A percentile compares a stretch with the other conserved stretches of the same genome.
Conservation (phyloP, 64 coral and sea anemone species). For the Pocillopora damicornis region DNA sequence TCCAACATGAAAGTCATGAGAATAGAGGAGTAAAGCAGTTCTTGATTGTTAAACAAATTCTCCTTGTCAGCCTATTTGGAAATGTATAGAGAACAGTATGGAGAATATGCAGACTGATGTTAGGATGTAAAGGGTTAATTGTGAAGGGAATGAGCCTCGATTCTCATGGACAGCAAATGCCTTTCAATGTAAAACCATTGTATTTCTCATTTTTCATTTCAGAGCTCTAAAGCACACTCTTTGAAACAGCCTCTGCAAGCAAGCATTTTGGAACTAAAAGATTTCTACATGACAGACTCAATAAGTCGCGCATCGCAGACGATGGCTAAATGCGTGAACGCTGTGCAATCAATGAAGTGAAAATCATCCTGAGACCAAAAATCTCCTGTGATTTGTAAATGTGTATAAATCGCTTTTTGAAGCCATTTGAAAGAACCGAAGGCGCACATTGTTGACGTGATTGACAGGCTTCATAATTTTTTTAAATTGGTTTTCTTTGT, state of each 20-base stretch:
- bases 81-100: too few species aligned
- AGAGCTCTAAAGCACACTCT: constrained; percentile 73
- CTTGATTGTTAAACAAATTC: too few species aligned
- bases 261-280: constrained; percentile 81
- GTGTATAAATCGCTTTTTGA: not conserved
- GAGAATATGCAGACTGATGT: too few species aligned
- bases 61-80: too few species aligned
- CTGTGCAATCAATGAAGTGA: constrained; percentile 89
- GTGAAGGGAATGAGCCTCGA: too few species aligned
- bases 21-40: too few species aligned
- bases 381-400: not conserved
- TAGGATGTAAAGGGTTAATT: too few species aligned
- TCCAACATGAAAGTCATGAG: too few species aligned
- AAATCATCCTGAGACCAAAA: not conserved
- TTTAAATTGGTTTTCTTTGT: not conserved
- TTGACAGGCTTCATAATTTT: not conserved
- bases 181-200: too few species aligned
- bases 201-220: not conserved
- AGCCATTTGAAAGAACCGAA: not conserved
- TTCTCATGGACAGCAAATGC: too few species aligned
- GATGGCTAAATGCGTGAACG: constrained; percentile 92
- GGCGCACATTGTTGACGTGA: not conserved
- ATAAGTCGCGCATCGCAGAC: constrained; percentile 96
- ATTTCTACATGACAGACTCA: constrained; percentile 98
- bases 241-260: constrained; percentile 57